Conservation (phyloP, 2,797 vertebrate genomes). For the Acanthopagrus latus region DNA sequence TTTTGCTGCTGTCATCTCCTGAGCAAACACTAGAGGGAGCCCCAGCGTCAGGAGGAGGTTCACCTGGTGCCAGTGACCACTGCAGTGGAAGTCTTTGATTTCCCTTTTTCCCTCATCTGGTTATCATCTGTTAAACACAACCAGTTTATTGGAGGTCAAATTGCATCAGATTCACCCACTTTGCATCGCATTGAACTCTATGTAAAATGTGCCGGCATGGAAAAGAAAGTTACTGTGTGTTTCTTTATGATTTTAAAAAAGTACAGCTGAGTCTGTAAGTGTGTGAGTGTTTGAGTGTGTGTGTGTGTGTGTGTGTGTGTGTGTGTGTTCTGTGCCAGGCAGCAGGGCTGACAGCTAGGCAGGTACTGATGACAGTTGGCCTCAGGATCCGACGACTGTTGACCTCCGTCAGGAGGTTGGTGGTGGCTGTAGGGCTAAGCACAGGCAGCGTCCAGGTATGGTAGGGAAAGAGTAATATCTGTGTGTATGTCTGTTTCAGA, state of each 20-base stretch:
- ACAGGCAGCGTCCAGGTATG: conserved; percentile 77
- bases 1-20: conserved; percentile 9
- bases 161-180: not conserved
- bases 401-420: conserved; percentile 55
- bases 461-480: conserved; percentile 26
- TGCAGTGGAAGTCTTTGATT: conserved; percentile 36
- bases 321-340: conserved; percentile 65
- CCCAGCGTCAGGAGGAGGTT: not conserved
- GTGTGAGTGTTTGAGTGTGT: conserved; percentile 46
- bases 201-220: conserved; percentile 7
- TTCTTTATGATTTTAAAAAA: conserved; percentile 14
- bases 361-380: conserved; percentile 72
- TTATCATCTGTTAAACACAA: conserved; percentile 27
- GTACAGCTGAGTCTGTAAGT: conserved; percentile 17
- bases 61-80: not conserved
- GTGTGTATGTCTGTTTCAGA: conserved; percentile 9
- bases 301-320: conserved; percentile 43
- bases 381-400: conserved; percentile 71
- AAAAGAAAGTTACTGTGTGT: conserved; percentile 18
- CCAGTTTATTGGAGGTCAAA: conserved; percentile 4
- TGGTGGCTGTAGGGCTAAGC: conserved; percentile 76
- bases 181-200: conserved; percentile 7
- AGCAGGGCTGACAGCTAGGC: conserved; percentile 70
- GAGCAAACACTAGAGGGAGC: conserved; percentile 63
- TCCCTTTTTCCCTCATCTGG: not conserved